Base-by-base conservation (phyloP, 1,140 invertebrate species). In the Lineus longissimus region DNA sequence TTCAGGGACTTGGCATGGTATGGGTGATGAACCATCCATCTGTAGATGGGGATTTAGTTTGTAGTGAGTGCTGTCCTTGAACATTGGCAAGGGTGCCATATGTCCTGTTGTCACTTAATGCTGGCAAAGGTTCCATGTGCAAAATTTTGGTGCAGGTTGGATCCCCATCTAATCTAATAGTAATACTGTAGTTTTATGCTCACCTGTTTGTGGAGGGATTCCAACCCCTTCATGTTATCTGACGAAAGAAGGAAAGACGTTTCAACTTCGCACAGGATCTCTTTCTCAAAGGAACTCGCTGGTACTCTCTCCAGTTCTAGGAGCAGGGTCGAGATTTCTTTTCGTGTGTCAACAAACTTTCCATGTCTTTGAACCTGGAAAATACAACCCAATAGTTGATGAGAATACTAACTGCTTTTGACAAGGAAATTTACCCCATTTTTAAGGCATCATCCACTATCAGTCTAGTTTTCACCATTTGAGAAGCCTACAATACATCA, bases 181-280 rank as follows among this genome's bases (percentile, higher is more conserved):
- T 23, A 23, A 54, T 11, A 29, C 27, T 23, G 47, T 4, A 51
- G 4, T 7, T 7, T 51, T n/a, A 6, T n/a, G 45, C 54, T 31
- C 56, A 76, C 76, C 69, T 73, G 70, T 36, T 69, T 61, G 9
- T 70, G 59, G 7, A 74, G 64, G 2, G 40, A 31, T 61, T 69
- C 67, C 29, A 77, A 60, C 17, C 63, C 65, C 57, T 70, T 69
- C 70, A 79, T 69, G 66, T 77, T 79, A 33, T 76, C 72, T 45
- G 62, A 63, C 9, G 73, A 75, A 15, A 79, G 60, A 6, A 65
- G 43, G 45, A 79, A 76, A 15, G 70, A 66, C 19, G 70, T 68
- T 25, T 76, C 73, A 36, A 71, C 71, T 61, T 79, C 76, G 68
- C 70, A 76, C 13, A 76, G 60, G 17, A 77, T 63, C 33, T 77